Evolutionary conservation across 2,888 invertebrate genomes (phyloP), one percentile per base, ranked within the genome.

Genomic region (Mimumesa dahlbomi): DNA sequence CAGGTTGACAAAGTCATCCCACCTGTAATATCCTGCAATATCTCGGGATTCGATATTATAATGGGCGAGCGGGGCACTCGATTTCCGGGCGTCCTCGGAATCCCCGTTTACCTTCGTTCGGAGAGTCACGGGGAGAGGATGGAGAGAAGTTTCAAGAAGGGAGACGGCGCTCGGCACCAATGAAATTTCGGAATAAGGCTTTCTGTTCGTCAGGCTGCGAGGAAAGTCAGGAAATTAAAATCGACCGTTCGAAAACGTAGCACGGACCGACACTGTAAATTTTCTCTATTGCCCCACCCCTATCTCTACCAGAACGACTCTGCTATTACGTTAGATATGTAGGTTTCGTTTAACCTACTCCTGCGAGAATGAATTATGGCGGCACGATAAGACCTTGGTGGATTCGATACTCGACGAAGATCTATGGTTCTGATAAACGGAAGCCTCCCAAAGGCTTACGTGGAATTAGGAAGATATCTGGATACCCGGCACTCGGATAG

Each of bases 321-420:
- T 21, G 4, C 59, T 49, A 69, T 69, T 69, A 52, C 45, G 40
- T 65, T 68, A 49, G 65, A 65, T 65, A 69, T 65, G 69, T 65
- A 69, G 68, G 65, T 69, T 69, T 69, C 68, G 68, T 69, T 69
- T 58, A 69, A 69, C 65, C 65, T 69, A n/a, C n/a, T n/a, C n/a
- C 68, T 65, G 48, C 58, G 22, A 65, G 31, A 58, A 69, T 69
- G 68, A 69, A 69, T 69, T 69, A 69, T 69, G 53, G 52, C 16
- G 21, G n/a, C 52, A 22, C 53, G 64, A 65, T 58, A 58, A 69
- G 58, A 58, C 58, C 53, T 13, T n/a, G 18, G 21, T 19, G 45
- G 53, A 34, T 65, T 29, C 57, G 57, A 57, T 58, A 53, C 68
- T 65, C 68, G 14, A 53, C 31, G 36, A 65, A 65, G 65, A 69